Evolutionary conservation across 2,113 vertebrate species (phyloP), one percentile per base, ranked within the genome.

Genomic region (Bolborhynchus lineola): DNA sequence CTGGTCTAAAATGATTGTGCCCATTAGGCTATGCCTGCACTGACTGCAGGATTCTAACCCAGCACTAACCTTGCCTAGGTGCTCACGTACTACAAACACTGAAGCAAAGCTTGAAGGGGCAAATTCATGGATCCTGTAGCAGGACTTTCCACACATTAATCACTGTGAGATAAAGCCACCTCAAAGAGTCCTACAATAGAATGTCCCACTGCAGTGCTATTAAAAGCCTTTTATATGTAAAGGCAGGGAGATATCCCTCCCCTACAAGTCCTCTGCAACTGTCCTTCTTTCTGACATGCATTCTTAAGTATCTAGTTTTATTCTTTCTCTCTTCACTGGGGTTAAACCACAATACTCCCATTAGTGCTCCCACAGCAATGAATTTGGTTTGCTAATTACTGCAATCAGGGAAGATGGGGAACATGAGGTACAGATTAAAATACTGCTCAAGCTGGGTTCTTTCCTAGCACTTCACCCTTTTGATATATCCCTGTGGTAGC

Each of bases 371-470:
- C 91, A 87, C 84, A 91, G 91, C 94, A 89, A 89, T 47, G 77
- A 85, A 95, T 93, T 82, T 95, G 83, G 62, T 89, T 96, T 95
- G 93, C 85, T 95, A 94, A 94, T 88, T 95, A 90, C 80, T 31
- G 64, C 76, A 70, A 63, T 86, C 87, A 86, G 79, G 79, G 76
- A 93, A 93, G 79, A 88, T 47, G 52, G 74, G 83, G 91, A 96
- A 92, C 93, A 95, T 1, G 62, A 96, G 74, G 83, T 57, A 70
- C 68, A 84, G 74, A 95, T 93, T 84, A 81, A 93, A 92, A 93
- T 89, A 92, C 42, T 65, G 52, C 83, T 87, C 84, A 75, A 78
- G 70, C 69, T 85, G 37, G 62, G 33, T 50, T 93, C 68, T 35
- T 69, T 60, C 88, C 91, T 72, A 84, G 86, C 67, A 69, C 83